Evolutionary conservation across 2,797 vertebrate species (phyloP), one percentile per base, ranked within the genome.

Genomic region (Cirrhinus molitorella): DNA sequence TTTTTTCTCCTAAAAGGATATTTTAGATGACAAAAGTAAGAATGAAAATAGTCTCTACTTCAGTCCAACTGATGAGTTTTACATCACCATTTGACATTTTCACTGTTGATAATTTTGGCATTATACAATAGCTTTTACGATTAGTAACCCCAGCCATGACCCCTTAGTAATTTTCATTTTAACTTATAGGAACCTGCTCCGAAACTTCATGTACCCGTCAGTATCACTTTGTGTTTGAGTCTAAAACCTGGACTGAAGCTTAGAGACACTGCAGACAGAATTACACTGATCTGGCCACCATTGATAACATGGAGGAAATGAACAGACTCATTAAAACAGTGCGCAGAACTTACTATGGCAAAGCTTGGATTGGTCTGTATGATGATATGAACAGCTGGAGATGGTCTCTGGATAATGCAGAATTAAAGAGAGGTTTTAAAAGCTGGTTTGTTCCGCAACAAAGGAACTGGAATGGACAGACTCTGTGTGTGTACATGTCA

Each of bases 281-380:
- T 25, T 59, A 59, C 63, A 77, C 61, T 45, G 85, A 86, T 63
- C 68, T 86, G 75, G 72, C 72, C 61, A 77, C 61, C 0, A n/a
- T 91, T 14, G 8, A 17, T 0, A 77, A 61, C 23, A 59, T 25
- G n/a, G n/a, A 59, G n/a, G 55, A 25, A 25, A 13, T 59, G 11
- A 25, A 59, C 4, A 25, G 1, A 4, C 28, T 91, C 0, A 21
- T 25, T 17, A 63, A 55, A 3, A 21, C 53, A 12, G 75, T 83
- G 3, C 40, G 40, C 23, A 16, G 43, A 8, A 76, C 5, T 57
- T 75, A 67, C 37, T 23, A 34, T 10, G 76, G 45, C 1, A 31
- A 34, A 25, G 81, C 65, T 1, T 92, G 91, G 91, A 90, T 91
- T 7, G 90, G 91, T 1, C 84, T 92, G 40, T 53, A 71, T 67